Base-by-base conservation (phyloP, 92 coral and sea anemone species). In the Heteractis magnifica region DNA sequence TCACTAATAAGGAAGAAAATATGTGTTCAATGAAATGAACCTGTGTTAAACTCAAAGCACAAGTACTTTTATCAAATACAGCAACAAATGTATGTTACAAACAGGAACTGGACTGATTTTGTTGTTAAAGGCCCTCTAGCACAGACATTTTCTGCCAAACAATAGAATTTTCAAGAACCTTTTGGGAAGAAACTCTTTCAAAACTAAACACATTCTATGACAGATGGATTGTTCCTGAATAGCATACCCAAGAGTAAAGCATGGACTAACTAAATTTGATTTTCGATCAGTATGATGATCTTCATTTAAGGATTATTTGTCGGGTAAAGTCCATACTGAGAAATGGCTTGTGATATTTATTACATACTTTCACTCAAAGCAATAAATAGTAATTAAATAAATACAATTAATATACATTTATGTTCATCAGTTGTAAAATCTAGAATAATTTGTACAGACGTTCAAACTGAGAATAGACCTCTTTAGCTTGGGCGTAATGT, bases 31-130 rank as follows among this genome's bases (percentile, higher is more conserved):
- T 0, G 13, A n/a, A 16, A 12, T 13, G 68, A 52, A 62, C 49
- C 85, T 44, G 52, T 10, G 2, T 15, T 85, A 48, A 89, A 89
- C 51, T 55, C 51, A 13, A 58, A 77, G 19, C 89, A 89, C 85
- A 72, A 85, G 53, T 86, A 86, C 41, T 89, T 34, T 34, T 34
- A 34, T 34, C 44, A 34, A 34, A 2, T 34, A 1, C 44, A 34
- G 3, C 44, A 34, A 75, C 74, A 52, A 10, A 89, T 90, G 91
- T 84, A 71, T 87, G 93, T 87, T 1, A 88, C 85, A 79, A 79
- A 84, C 44, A 68, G 88, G 77, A 82, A 79, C 71, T 87, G 90
- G 90, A 83, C 93, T 3, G 90, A 90, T 76, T 90, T 87, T 90
- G 88, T 90, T 72, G 93, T 87, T 3, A 75, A 44, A 23, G 93